phyloP scores from a whole-genome alignment of 2,797 vertebrate genomes.

The Sebastes steindachneri region DNA sequence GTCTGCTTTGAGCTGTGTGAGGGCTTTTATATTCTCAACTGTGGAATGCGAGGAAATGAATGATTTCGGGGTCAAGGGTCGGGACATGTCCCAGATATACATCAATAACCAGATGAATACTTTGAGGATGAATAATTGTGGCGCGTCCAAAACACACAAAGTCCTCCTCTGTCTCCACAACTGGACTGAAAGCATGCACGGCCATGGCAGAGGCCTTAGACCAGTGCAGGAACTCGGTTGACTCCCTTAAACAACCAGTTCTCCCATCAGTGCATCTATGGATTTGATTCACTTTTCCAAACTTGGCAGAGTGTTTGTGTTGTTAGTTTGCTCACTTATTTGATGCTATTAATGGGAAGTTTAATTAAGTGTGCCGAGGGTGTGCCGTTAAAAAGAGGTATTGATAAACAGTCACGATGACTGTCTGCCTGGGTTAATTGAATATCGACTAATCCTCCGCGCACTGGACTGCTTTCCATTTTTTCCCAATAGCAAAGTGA shows the following conservation, averaged over 20 bases:
- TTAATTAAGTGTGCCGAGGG: conserved; percentile 77
- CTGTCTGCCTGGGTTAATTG: conserved; percentile 79
- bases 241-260: conserved; percentile 17
- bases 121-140: conserved; percentile 40
- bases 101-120: conserved; percentile 62
- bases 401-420: conserved; percentile 78
- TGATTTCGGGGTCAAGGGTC: conserved; percentile 64
- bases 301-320: conserved; percentile 50
- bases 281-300: conserved; percentile 46
- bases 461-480: conserved; percentile 64
- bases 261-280: not conserved
- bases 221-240: not conserved
- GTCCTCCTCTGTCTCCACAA: conserved; percentile 41
- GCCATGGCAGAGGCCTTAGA: not conserved
- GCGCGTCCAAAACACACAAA: conserved; percentile 36
- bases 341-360: conserved; percentile 74
- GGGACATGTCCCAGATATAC: conserved; percentile 67
- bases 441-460: conserved; percentile 80
- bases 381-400: conserved; percentile 76
- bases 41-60: conserved; percentile 69
- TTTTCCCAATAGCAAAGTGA: conserved; percentile 61
- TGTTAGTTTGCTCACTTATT: conserved; percentile 66
- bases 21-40: conserved; percentile 30
- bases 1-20: conserved; percentile 13
- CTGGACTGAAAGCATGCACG: not conserved